A percentile compares a stretch with the other conserved stretches of the same genome.
Conservation (phyloP, 2,888 invertebrate species). For the Polyommatus icarus region DNA sequence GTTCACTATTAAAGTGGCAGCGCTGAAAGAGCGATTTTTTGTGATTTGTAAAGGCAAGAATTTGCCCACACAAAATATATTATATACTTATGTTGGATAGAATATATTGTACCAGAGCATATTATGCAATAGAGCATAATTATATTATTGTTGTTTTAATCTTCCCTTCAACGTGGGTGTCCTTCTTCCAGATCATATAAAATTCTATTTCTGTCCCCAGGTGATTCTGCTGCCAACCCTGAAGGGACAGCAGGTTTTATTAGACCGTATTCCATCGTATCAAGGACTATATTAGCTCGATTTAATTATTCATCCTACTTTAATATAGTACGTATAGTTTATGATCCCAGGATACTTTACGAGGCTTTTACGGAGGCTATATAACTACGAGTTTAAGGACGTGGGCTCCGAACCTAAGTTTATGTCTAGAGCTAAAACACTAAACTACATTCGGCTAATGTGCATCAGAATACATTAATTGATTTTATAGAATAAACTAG, state of each 20-base stretch:
- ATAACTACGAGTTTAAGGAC: conserved; percentile 24
- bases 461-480: background rate
- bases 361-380: conserved; percentile 18
- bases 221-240: conserved; percentile 12
- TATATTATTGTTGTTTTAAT: background rate
- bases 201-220: background rate
- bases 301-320: conserved; percentile 28
- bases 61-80: too few species aligned
- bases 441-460: background rate
- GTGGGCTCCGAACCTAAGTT: conserved; percentile 7
- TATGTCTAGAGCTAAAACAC: background rate
- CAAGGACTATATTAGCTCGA: conserved; percentile 33
- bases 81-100: too few species aligned
- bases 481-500: background rate
- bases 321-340: conserved; percentile 32
- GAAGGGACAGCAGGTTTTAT: background rate
- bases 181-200: background rate
- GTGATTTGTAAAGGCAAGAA: too few species aligned
- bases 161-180: background rate
- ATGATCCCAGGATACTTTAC: conserved; percentile 27
- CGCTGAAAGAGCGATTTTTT: too few species aligned
- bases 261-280: conserved; percentile 35
- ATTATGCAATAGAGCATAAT: too few species aligned
- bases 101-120: too few species aligned
- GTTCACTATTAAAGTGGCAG: too few species aligned